Evolutionary conservation across 2,888 invertebrate genomes (phyloP).

Genomic region (Blera fallax): DNA sequence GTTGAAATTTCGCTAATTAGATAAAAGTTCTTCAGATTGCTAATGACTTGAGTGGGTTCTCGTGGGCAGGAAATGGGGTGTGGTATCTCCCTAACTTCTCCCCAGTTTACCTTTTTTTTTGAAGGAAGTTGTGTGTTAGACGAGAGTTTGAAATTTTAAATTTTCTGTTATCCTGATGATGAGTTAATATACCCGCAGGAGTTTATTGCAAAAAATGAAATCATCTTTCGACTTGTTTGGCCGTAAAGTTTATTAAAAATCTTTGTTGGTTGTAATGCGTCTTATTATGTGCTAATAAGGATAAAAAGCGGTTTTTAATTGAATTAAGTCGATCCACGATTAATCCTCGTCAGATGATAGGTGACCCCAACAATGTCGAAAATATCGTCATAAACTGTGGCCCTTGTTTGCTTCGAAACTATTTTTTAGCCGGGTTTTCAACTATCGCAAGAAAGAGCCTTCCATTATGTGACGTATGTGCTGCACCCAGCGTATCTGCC

Average conservation of each 20-base stretch:
- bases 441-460: no score
- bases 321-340: no score
- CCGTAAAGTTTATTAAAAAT: constrained; percentile 12
- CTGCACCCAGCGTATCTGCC: no score
- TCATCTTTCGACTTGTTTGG: background rate
- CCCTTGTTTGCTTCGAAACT: no score
- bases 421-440: no score
- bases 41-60: constrained; percentile 75
- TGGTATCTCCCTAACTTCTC: background rate
- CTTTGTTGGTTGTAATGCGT: background rate
- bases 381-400: no score
- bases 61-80: background rate
- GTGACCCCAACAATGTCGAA: no score
- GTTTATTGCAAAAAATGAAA: background rate
- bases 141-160: constrained; percentile 54
- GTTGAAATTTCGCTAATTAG: constrained; percentile 81
- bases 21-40: constrained; percentile 80
- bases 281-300: background rate
- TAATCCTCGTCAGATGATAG: no score
- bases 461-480: no score
- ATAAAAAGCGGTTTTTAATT: no score
- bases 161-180: constrained; percentile 45
- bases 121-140: constrained; percentile 41
- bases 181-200: constrained; percentile 37
- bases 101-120: constrained; percentile 6